These are phyloP conservation scores for Beaufortia kweichowensis DNA, from an alignment of 2,113 vertebrate genomes.

Conservation along the genomic window DNA sequence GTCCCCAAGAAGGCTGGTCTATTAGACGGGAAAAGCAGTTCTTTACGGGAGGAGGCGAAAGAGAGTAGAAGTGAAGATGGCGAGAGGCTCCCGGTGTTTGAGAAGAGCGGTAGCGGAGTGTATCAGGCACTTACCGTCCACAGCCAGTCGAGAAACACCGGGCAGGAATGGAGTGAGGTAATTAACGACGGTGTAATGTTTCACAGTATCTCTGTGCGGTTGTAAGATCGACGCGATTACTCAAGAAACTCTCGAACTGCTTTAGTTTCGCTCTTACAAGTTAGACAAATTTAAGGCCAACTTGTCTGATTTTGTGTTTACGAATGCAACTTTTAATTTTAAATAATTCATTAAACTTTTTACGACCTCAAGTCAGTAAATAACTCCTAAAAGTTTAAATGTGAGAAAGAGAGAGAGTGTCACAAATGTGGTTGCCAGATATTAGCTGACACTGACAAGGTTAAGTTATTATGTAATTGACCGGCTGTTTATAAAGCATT, in stretches of 20 bases:
- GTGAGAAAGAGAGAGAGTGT: not conserved
- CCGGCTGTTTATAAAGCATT: not conserved
- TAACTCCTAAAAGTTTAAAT: not conserved
- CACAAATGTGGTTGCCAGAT: slow-evolving; percentile 18
- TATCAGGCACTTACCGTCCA: slow-evolving; percentile 62
- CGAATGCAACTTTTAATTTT: not conserved
- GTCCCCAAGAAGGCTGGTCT: not conserved
- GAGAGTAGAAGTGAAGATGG: slow-evolving; percentile 68
- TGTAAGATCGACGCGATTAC: not conserved
- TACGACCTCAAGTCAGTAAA: not conserved
- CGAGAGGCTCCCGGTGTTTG: slow-evolving; percentile 70
- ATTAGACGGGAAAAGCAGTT: slow-evolving; percentile 20
- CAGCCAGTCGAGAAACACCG: slow-evolving; percentile 61
- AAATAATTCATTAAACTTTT: not conserved
- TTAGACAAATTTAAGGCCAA: not conserved
- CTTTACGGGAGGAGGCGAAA: slow-evolving; percentile 32
- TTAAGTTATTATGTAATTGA: slow-evolving; percentile 31
- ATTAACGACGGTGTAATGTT: not conserved
- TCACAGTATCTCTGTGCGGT: not conserved
- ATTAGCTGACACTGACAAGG: slow-evolving; percentile 7
- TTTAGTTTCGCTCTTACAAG: not conserved
- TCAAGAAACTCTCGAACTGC: slow-evolving; percentile 6
- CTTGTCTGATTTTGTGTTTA: not conserved
- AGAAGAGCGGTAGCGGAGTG: slow-evolving; percentile 66
- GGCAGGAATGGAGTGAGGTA: slow-evolving; percentile 69